phyloP scores from a whole-genome alignment of 2,888 invertebrate genomes.

The Oithona nana region DNA sequence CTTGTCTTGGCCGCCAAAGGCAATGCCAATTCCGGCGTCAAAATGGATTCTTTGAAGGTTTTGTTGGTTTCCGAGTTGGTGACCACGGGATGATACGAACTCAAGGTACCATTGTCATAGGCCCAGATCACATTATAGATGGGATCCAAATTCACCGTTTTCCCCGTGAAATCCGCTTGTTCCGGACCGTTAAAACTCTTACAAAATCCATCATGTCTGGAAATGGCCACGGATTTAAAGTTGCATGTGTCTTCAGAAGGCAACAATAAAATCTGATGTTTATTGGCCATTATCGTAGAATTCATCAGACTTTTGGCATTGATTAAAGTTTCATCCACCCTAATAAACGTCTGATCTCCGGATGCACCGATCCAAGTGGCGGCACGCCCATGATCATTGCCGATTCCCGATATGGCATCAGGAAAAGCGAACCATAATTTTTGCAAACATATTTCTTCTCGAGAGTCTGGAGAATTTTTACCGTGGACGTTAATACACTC shows the following conservation, averaged over 20 bases:
- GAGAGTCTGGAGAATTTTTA: conserved; percentile 43
- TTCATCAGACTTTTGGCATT: conserved; percentile 66
- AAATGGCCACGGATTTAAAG: conserved; percentile 73
- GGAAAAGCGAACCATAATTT: conserved; percentile 41
- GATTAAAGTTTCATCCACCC: conserved; percentile 76
- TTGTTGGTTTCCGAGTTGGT: not conserved
- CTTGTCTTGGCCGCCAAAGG: conserved; percentile 38
- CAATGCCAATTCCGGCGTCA: conserved; percentile 61
- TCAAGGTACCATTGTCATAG: conserved; percentile 10
- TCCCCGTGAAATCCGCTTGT: conserved; percentile 63
- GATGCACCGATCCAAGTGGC: conserved; percentile 86
- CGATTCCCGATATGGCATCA: conserved; percentile 54
- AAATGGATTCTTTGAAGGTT: conserved; percentile 28
- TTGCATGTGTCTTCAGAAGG: conserved; percentile 52
- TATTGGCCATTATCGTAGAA: not conserved
- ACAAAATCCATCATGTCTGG: conserved; percentile 69
- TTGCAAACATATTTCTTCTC: conserved; percentile 21
- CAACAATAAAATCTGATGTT: conserved; percentile 42
- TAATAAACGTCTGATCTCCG: conserved; percentile 87
- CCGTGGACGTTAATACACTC: conserved; percentile 25
- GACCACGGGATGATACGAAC: not conserved
- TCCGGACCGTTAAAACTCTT: conserved; percentile 59
- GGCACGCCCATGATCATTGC: conserved; percentile 61
- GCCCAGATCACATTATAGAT: conserved; percentile 86
- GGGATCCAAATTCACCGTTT: conserved; percentile 67